phyloP scores from a whole-genome alignment of 1,140 invertebrate species.

The Littorina saxatilis region DNA sequence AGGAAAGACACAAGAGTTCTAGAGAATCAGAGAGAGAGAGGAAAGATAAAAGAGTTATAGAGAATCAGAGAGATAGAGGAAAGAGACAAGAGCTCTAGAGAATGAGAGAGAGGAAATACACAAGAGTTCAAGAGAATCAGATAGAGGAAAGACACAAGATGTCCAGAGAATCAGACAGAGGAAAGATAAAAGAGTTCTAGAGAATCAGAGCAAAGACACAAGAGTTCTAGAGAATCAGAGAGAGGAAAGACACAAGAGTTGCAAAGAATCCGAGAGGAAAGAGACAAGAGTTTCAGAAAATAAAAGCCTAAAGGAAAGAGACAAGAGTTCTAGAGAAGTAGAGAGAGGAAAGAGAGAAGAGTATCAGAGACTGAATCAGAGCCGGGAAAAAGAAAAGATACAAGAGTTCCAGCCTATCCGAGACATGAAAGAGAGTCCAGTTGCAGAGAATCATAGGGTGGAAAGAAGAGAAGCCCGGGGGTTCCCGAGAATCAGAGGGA shows the following conservation, averaged over 20 bases:
- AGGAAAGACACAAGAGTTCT: no score
- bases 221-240: background rate
- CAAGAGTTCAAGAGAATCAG: no score
- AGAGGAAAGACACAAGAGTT: background rate
- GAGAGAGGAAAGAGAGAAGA: background rate
- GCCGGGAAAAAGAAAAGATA: no score
- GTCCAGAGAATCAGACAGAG: no score
- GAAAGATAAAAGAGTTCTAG: background rate
- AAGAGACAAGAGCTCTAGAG: background rate
- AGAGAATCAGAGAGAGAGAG: background rate
- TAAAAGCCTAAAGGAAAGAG: no score
- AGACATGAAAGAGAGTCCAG: no score
- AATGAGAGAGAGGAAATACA: conserved; percentile 16
- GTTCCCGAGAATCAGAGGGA: no score
- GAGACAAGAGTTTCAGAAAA: no score
- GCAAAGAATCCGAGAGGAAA: background rate
- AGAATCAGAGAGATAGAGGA: background rate
- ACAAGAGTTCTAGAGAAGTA: no score
- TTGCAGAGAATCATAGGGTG: background rate
- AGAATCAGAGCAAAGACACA: background rate
- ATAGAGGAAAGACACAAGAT: background rate
- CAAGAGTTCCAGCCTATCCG: no score
- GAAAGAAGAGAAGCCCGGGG: background rate
- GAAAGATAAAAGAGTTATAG: background rate
- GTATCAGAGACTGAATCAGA: no score